Evolutionary conservation across 1,140 invertebrate genomes (phyloP).

Genomic region (Thaumetopoea pityocampa): DNA sequence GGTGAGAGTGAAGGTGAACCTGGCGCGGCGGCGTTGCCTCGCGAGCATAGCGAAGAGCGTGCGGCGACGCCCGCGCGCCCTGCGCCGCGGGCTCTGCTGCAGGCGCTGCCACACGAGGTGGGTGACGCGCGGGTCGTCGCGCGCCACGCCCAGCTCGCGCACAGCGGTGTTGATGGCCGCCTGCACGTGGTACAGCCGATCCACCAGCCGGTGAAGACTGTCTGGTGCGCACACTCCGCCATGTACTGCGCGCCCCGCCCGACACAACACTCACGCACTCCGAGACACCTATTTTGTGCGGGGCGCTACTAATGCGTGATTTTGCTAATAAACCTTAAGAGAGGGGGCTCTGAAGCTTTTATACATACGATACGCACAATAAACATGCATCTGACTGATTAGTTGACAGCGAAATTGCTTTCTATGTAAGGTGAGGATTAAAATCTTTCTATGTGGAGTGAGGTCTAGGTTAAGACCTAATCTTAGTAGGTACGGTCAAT

Average conservation of each 20-base stretch:
- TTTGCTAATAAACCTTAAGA: too few relatives aligned
- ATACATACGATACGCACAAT: too few relatives aligned
- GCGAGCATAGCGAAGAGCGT: constrained; percentile 1
- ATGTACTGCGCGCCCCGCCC: constrained; percentile 4
- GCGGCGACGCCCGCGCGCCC: background rate
- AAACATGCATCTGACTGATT: too few relatives aligned
- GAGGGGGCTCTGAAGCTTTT: too few relatives aligned
- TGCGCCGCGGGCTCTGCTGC: background rate
- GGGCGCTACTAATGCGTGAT: too few relatives aligned
- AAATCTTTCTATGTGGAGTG: too few relatives aligned
- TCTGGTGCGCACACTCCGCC: constrained; percentile 39
- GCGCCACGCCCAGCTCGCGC: constrained; percentile 18
- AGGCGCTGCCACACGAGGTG: constrained; percentile 18
- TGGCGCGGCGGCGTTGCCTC: background rate
- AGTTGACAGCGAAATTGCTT: too few relatives aligned
- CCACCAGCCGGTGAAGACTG: constrained; percentile 49
- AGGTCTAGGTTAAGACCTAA: too few relatives aligned
- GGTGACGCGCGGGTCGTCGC: constrained; percentile 26
- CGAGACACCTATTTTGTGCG: too few relatives aligned
- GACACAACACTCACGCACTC: background rate
- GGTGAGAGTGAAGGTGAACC: background rate
- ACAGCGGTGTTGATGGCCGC: constrained; percentile 23
- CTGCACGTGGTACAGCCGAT: constrained; percentile 34
- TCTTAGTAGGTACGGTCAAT: too few relatives aligned
- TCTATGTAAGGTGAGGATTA: too few relatives aligned